Evolutionary conservation across 2,797 vertebrate genomes (phyloP).

Genomic region (Syngnathus acus): DNA sequence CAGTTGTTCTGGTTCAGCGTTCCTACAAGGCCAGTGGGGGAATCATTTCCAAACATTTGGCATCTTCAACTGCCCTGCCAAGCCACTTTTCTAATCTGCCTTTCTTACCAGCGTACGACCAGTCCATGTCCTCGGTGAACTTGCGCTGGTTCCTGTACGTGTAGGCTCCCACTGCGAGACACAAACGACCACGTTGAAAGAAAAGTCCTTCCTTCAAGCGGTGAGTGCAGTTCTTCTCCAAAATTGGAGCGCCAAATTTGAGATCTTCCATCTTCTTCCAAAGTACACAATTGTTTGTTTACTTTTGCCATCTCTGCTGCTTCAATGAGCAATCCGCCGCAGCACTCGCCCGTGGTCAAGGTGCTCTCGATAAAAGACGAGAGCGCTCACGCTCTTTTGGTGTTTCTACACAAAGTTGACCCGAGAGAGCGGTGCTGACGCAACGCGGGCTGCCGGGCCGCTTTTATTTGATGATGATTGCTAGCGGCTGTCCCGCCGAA

Average conservation of each 20-base stretch:
- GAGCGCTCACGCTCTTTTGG: background rate
- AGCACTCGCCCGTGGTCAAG: no score
- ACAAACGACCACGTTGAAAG: background rate
- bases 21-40: slow-evolving; percentile 45
- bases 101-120: slow-evolving; percentile 83
- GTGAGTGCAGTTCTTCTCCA: no score
- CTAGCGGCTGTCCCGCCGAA: background rate
- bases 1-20: slow-evolving; percentile 91
- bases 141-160: slow-evolving; percentile 85
- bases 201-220: no score
- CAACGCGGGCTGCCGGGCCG: background rate
- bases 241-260: no score
- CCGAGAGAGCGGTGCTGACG: background rate
- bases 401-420: background rate
- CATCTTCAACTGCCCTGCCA: no score
- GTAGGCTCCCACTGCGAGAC: slow-evolving; percentile 75
- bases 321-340: no score
- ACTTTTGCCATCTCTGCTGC: no score
- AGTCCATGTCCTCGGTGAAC: slow-evolving; percentile 88
- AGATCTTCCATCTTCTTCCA: no score
- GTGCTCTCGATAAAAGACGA: background rate
- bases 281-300: no score
- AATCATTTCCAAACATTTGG: no score
- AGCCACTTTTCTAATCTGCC: no score
- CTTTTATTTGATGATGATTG: background rate